Evolutionary conservation across 2,888 invertebrate species (phyloP).

Genomic region (Octodonta nipae): DNA sequence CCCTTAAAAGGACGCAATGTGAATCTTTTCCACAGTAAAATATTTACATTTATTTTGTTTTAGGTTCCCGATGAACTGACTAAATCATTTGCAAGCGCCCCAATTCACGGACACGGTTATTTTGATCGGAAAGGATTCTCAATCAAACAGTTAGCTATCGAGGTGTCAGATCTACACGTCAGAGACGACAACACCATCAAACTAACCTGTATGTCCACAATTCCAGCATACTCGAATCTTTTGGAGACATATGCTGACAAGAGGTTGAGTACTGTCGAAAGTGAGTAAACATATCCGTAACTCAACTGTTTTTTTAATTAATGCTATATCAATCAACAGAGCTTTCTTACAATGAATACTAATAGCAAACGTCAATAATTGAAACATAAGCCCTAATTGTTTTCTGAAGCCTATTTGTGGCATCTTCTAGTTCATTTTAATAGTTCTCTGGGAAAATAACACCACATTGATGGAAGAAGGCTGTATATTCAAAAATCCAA

Average conservation of each 20-base stretch:
- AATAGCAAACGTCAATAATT: no score
- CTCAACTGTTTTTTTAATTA: no score
- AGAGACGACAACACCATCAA: slow-evolving; percentile 57
- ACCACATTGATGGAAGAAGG: no score
- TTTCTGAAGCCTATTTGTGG: no score
- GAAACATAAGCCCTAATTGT: no score
- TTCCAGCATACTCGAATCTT: slow-evolving; percentile 60
- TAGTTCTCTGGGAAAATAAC: no score
- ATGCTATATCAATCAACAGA: no score
- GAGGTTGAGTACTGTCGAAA: slow-evolving; percentile 57
- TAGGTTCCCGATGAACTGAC: slow-evolving; percentile 35
- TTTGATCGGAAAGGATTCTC: slow-evolving; percentile 38
- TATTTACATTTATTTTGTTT: slow-evolving; percentile 7
- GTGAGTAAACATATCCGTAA: slow-evolving; percentile 48
- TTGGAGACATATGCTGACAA: slow-evolving; percentile 62
- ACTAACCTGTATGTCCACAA: slow-evolving; percentile 64
- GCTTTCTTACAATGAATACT: no score
- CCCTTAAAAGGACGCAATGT: no score
- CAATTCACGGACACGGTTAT: slow-evolving; percentile 38
- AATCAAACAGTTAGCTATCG: slow-evolving; percentile 59
- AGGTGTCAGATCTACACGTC: slow-evolving; percentile 56
- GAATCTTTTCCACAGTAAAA: no score
- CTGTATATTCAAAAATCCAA: no score
- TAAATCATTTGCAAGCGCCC: slow-evolving; percentile 33
- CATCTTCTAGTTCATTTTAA: no score